Evolutionary conservation across 1,140 invertebrate genomes (phyloP).

Genomic region (Trissolcus basalis): DNA sequence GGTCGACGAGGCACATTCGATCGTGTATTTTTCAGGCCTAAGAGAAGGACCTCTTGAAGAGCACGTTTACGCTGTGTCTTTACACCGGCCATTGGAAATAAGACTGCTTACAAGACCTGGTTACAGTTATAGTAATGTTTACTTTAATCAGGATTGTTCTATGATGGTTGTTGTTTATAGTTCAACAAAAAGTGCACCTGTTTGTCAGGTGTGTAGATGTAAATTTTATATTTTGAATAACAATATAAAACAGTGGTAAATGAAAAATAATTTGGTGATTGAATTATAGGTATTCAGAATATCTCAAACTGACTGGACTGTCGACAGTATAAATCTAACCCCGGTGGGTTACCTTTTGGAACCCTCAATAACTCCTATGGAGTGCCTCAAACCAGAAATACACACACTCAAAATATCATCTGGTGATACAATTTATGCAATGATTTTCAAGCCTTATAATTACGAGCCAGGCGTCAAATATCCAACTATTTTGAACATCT

Average conservation of each 20-base stretch:
- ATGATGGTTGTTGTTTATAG: conserved; percentile 93
- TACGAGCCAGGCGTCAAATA: conserved; percentile 86
- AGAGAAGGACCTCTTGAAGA: conserved; percentile 88
- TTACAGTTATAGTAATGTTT: conserved; percentile 84
- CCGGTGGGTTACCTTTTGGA: conserved; percentile 84
- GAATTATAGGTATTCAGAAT: conserved; percentile 83
- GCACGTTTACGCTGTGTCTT: conserved; percentile 88
- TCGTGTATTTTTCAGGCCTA: conserved; percentile 89
- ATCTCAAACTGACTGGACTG: conserved; percentile 79
- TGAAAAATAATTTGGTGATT: too few species aligned
- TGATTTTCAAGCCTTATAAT: conserved; percentile 93
- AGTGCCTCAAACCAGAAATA: conserved; percentile 83
- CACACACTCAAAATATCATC: conserved; percentile 83
- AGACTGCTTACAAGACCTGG: conserved; percentile 84
- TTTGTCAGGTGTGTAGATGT: conserved; percentile 83
- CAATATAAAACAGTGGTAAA: too few species aligned
- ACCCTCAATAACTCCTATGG: conserved; percentile 78
- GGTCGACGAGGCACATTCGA: conserved; percentile 82
- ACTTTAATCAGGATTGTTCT: conserved; percentile 89
- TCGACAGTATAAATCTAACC: conserved; percentile 81
- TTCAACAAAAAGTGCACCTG: conserved; percentile 87
- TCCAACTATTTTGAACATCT: conserved; percentile 96
- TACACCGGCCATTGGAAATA: conserved; percentile 81
- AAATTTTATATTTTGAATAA: too few species aligned
- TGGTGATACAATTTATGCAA: conserved; percentile 89